Conservation (phyloP, 1,140 invertebrate species). For the Trissolcus basalis region DNA sequence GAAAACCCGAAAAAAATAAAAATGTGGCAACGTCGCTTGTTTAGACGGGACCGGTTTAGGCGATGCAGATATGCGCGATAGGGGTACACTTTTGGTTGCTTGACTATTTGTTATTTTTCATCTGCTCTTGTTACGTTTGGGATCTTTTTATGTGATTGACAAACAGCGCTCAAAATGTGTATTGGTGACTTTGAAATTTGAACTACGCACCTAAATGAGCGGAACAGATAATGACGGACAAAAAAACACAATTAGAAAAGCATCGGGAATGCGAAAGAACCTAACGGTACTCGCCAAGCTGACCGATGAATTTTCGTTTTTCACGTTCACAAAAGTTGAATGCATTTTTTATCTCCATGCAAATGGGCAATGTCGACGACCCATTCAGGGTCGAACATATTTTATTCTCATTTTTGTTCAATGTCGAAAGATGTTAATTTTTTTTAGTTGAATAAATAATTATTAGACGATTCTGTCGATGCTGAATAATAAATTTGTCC, state of each 20-base stretch:
- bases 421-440: neutral
- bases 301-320: slow-evolving; percentile 31
- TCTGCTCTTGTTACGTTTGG: neutral
- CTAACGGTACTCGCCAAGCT: slow-evolving; percentile 41
- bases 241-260: slow-evolving; percentile 55
- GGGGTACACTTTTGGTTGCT: slow-evolving; percentile 24
- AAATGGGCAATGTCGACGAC: slow-evolving; percentile 25
- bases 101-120: slow-evolving; percentile 1
- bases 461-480: no score
- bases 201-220: slow-evolving; percentile 16
- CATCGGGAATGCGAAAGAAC: slow-evolving; percentile 40
- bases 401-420: neutral
- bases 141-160: slow-evolving; percentile 14
- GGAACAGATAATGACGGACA: slow-evolving; percentile 22
- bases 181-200: neutral
- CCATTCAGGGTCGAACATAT: neutral
- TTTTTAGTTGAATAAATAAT: no score
- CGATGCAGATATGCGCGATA: slow-evolving; percentile 63
- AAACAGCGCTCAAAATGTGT: slow-evolving; percentile 32
- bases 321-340: slow-evolving; percentile 21
- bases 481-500: no score
- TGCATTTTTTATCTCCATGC: slow-evolving; percentile 49
- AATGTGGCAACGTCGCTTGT: slow-evolving; percentile 68
- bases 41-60: slow-evolving; percentile 64
- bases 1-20: slow-evolving; percentile 49